Base-by-base conservation (phyloP, 2,888 invertebrate genomes). In the Drosophila kanekoi region DNA sequence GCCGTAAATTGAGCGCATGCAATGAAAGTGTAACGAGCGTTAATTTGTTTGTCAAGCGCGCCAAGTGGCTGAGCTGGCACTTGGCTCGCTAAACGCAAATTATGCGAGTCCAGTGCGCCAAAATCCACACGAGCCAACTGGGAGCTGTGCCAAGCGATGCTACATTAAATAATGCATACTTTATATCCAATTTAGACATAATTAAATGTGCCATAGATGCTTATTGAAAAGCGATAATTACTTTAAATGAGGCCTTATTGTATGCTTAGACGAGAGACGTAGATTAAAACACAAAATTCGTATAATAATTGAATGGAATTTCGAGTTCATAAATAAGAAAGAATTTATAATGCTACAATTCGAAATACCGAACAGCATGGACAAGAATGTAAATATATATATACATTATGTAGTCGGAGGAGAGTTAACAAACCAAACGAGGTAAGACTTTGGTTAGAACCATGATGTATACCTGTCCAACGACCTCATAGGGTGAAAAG, bases 11-110 rank as follows among this genome's bases (percentile, higher is more conserved):
- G 78, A 65, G 81, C 78, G 62, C 72, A 66, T 65, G 78, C 72
- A 72, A 77, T 88, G 81, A 84, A 88, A 86, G 59, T 73, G 72
- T 80, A 89, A 89, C 89, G 77, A 84, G 87, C 74, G 73, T 87
- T 85, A 85, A 85, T 85, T 87, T 74, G 77, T 83, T 79, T 83
- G 73, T 81, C 76, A 74, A 69, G 64, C 51, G 59, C 57, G 73
- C 78, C 78, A 47, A 76, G 63, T 58, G 40, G 41, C 62, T 16
- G 20, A 13, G 33, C 40, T 40, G 44, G 54, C 59, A 72, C 11
- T 10, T 52, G 28, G 28, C 28, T 28, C 28, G 33, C 16, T 49
- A 61, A 69, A 64, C 68, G 54, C 40, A 64, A 60, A 63, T 63
- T 47, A 57, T 52, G 44, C 41, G 54, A 51, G 37, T 51, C 13